Evolutionary conservation across 2,888 invertebrate genomes (phyloP).

Genomic region (Leistus spinibarbis): DNA sequence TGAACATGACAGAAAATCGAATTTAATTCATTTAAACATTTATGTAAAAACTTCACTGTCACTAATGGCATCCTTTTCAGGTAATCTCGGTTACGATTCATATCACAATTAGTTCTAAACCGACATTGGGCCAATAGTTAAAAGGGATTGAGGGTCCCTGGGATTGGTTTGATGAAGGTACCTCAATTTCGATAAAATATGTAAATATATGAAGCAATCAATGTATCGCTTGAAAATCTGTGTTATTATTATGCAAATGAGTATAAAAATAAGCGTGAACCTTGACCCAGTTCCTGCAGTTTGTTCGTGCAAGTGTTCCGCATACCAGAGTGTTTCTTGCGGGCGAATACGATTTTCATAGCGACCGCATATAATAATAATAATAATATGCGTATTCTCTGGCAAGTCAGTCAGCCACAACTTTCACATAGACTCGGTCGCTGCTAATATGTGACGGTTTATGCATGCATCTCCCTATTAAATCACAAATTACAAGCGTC

Average conservation of each 20-base stretch:
- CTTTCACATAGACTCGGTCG: neutral
- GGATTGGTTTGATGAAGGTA: neutral
- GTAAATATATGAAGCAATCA: neutral
- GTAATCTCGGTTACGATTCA: neutral
- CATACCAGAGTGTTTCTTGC: neutral
- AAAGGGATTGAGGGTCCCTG: too few relatives aligned
- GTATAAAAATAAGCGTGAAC: neutral
- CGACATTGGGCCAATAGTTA: too few relatives aligned
- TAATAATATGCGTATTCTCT: neutral
- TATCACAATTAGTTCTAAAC: too few relatives aligned
- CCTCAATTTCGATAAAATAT: neutral
- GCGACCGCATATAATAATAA: neutral
- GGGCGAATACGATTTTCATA: neutral
- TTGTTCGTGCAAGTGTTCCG: too few relatives aligned
- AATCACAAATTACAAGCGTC: conserved; percentile 28
- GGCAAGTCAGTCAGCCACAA: too few relatives aligned
- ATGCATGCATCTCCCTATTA: conserved; percentile 20
- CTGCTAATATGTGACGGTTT: conserved; percentile 5
- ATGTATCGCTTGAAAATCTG: neutral
- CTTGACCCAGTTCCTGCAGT: neutral
- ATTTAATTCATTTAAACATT: neutral
- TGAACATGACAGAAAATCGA: neutral
- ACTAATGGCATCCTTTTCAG: neutral
- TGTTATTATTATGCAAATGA: neutral
- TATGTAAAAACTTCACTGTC: neutral